These are phyloP conservation scores for Bubo bubo DNA, from an alignment of 2,113 vertebrate genomes.

Conservation along the genomic window DNA sequence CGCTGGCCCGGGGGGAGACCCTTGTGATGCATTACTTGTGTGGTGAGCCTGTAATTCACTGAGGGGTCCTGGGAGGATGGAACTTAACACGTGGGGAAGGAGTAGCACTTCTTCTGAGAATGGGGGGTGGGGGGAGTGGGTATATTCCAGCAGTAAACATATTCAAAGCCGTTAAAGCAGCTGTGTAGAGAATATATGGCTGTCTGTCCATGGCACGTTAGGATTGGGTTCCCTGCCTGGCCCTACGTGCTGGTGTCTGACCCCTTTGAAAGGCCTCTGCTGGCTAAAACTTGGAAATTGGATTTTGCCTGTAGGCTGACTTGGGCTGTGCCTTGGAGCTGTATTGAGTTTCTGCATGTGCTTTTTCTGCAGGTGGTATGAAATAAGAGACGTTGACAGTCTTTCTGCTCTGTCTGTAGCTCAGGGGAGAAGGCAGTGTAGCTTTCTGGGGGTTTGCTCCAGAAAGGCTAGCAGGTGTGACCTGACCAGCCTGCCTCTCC, in stretches of 20 bases:
- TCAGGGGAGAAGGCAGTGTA: background rate
- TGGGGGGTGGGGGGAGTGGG: accelerated
- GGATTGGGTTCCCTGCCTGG: background rate
- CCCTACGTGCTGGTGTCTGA: accelerated
- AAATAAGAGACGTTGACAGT: background rate
- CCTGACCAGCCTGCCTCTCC: too few relatives aligned
- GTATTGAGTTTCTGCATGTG: background rate
- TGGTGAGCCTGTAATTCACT: accelerated
- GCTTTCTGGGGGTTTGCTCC: background rate
- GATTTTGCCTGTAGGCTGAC: background rate
- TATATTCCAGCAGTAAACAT: background rate
- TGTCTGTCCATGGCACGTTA: accelerated
- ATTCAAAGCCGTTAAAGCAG: background rate
- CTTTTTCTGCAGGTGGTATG: background rate
- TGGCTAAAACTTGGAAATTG: background rate
- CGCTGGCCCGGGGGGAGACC: accelerated
- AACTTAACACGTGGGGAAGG: background rate
- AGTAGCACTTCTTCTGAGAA: background rate
- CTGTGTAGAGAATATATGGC: accelerated
- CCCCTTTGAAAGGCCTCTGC: background rate
- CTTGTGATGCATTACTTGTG: too few relatives aligned
- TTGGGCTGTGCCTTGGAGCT: background rate
- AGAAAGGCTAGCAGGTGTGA: background rate
- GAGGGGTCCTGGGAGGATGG: background rate
- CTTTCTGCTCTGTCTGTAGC: background rate